These are phyloP conservation scores for Leptodactylus fuscus DNA, from an alignment of 2,113 vertebrate genomes.

Conservation along the genomic window DNA sequence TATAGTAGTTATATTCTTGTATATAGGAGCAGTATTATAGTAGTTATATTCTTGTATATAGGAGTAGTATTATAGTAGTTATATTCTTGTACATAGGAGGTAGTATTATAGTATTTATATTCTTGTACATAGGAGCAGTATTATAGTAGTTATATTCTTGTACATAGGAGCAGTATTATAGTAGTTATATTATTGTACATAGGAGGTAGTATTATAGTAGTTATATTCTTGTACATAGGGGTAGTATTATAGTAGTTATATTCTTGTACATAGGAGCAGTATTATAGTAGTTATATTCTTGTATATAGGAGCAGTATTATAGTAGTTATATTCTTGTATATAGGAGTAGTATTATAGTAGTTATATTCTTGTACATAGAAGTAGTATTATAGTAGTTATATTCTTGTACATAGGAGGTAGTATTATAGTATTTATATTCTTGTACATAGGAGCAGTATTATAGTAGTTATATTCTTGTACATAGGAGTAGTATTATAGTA, in stretches of 20 bases:
- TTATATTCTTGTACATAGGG: background rate
- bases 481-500: background rate
- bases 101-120: too few relatives aligned
- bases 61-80: too few relatives aligned
- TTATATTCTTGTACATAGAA: background rate
- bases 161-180: conserved; percentile 1
- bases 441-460: conserved; percentile 2
- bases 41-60: too few relatives aligned
- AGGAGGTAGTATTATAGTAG: too few relatives aligned
- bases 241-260: conserved; percentile 7
- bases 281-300: conserved; percentile 3
- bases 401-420: background rate
- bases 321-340: conserved; percentile 21
- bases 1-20: too few relatives aligned
- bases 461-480: conserved; percentile 9
- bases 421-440: conserved; percentile 14
- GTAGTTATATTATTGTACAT: background rate
- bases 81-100: too few relatives aligned
- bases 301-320: conserved; percentile 10
- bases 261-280: background rate
- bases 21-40: too few relatives aligned
- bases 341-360: conserved; percentile 11
- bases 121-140: background rate
- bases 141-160: conserved; percentile 8
- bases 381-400: conserved; percentile 9